Evolutionary conservation across 2,888 invertebrate species (phyloP), one percentile per base, ranked within the genome.

Genomic region (Hermaeophaga mercurialis): DNA sequence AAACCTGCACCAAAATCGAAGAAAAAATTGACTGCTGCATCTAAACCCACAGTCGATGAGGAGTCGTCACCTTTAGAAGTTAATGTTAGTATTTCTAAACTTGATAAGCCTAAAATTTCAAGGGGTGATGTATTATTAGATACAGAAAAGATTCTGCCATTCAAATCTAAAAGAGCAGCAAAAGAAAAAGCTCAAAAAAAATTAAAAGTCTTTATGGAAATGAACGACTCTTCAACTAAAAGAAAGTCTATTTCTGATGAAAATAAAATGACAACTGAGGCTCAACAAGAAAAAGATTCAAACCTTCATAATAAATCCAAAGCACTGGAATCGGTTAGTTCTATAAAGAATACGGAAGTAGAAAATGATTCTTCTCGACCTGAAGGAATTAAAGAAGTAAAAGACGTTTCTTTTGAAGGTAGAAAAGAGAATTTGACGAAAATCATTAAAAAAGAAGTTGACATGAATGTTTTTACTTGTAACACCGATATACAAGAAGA

Each of bases 401-500:
- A 26, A 26, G 4, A 3, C 2, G 4, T 8, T 8, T 8, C 26
- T 8, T 8, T 2, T 26, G 26, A 26, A 9, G 26, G 9, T 8
- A 26, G 8, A 7, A 26, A 8, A 2, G 9, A 26, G 2, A 9
- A 8, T 26, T 6, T 2, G 2, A 8, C 5, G 9, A 2, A 26
- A 26, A 26, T 26, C 6, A 55, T 59, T 8, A 62, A 61, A 54
- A 59, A 58, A n/a, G 59, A 58, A 54, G 46, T 69, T 1, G 68
- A 71, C 17, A 59, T 68, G 59, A 73, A 70, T 14, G 72, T 73
- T 0, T 75, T 75, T 46, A 74, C 73, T 12, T 72, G 70, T 45
- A 66, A 69, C 22, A 69, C 70, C 1, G 80, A 80, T 43, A 58
- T 79, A 5, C 74, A 78, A 34, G 79, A 79, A 34, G 81, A 81